Evolutionary conservation across 1,140 invertebrate genomes (phyloP).

Genomic region (Leptinotarsa undecemlineata): DNA sequence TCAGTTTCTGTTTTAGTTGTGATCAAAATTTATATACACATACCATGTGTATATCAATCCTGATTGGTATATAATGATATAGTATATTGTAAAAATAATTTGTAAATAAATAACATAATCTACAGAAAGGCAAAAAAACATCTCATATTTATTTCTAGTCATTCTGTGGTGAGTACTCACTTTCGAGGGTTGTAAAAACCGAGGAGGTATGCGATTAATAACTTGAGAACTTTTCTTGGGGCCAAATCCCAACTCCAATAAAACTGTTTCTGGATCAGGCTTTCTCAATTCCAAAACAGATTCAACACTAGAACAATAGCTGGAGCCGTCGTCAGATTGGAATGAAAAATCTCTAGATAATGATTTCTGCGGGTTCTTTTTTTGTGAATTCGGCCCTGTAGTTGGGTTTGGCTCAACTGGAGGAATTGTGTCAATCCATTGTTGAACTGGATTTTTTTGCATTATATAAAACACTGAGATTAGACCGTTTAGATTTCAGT

Average conservation of each 20-base stretch:
- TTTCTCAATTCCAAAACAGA: slow-evolving; percentile 72
- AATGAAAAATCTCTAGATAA: slow-evolving; percentile 64
- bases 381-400: background rate
- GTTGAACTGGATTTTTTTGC: slow-evolving; percentile 39
- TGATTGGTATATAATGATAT: too few species aligned
- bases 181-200: slow-evolving; percentile 56
- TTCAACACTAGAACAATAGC: slow-evolving; percentile 74
- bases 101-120: background rate
- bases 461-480: slow-evolving; percentile 19
- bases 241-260: slow-evolving; percentile 73
- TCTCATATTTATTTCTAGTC: slow-evolving; percentile 2
- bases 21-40: too few species aligned
- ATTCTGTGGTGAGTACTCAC: slow-evolving; percentile 33
- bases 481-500: too few species aligned
- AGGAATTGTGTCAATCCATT: slow-evolving; percentile 40
- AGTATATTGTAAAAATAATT: background rate
- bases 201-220: slow-evolving; percentile 68
- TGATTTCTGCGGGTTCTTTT: slow-evolving; percentile 18
- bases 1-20: too few species aligned
- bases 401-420: background rate
- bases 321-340: slow-evolving; percentile 68
- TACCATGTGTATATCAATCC: too few species aligned
- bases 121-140: background rate
- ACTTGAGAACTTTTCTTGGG: slow-evolving; percentile 60
- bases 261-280: slow-evolving; percentile 75